Base-by-base conservation (phyloP, 2,888 invertebrate species). In the Polylopha cassiicola region DNA sequence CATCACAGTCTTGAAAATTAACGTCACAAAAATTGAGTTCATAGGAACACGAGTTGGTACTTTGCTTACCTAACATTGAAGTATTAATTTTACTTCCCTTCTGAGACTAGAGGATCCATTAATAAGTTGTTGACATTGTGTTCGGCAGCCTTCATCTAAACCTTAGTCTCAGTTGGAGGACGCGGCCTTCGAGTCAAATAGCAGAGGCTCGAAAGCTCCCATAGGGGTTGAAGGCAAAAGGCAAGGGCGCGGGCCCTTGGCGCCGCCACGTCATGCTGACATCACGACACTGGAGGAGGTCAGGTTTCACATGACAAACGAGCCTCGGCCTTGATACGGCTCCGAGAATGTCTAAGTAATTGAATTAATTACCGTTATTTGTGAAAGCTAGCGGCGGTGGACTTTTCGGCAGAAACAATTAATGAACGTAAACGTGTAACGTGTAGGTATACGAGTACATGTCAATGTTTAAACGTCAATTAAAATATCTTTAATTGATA, bases 161-260 rank as follows among this genome's bases (percentile, higher is more conserved):
- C 47, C 50, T 37, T 51, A 49, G 56, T 55, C 48, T 47, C 39
- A 37, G 43, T 54, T 47, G 45, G 59, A 68, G 67, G 72, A 50
- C 64, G 42, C 43, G 58, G 33, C 74, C 75, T 73, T 73, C 62
- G 39, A 13, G 48, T 41, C 44, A 48, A 65, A 65, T 55, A 48
- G 53, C 47, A 50, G 51, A 44, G 56, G 60, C 50, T 51, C 46
- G 49, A 48, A 46, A 46, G 51, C 57, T 60, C 59, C 61, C 55
- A 37, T 31, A 50, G 52, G 36, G 43, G 44, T 51, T 51, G 54
- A 63, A 65, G 64, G 64, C 53, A 47, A 26, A 45, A 46, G 39
- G 38, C 52, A 61, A 62, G 66, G 58, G 54, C 46, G 34, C 18
- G 31, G 37, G 37, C 50, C 48, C 55, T 46, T 52, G 20, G 30